phyloP scores from a whole-genome alignment of 2,113 vertebrate species.

The Eublepharis macularius region DNA sequence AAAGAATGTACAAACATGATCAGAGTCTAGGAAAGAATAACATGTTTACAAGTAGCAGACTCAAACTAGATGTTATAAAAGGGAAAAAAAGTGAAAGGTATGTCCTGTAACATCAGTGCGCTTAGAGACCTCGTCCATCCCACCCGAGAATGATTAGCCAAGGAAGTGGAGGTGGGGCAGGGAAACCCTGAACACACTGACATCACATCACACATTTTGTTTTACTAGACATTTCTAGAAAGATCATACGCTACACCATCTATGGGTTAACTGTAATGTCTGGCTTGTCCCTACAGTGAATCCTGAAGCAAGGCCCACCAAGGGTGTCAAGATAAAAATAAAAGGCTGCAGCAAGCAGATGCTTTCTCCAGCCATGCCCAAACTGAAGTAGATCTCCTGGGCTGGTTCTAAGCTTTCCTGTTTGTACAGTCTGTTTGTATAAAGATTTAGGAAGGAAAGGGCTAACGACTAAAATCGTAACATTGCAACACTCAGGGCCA shows the following conservation, averaged over 20 bases:
- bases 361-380: background rate
- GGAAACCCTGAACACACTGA: no score
- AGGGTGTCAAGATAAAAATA: background rate
- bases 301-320: background rate
- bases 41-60: background rate
- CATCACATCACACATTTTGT: background rate
- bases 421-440: background rate
- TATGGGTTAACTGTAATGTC: background rate
- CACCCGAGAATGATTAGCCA: background rate
- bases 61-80: background rate
- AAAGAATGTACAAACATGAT: background rate
- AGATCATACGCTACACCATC: background rate
- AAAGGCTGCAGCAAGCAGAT: background rate
- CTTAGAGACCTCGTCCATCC: background rate
- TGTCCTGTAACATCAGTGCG: background rate
- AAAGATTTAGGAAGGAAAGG: background rate
- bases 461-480: background rate
- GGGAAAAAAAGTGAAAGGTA: background rate
- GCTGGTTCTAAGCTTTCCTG: background rate
- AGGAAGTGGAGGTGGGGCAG: background rate
- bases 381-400: background rate
- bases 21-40: background rate
- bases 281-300: background rate
- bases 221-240: background rate
- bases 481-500: background rate